These are phyloP conservation scores for Poeciliopsis retropinna DNA, from an alignment of 2,113 vertebrate genomes.

Conservation along the genomic window DNA sequence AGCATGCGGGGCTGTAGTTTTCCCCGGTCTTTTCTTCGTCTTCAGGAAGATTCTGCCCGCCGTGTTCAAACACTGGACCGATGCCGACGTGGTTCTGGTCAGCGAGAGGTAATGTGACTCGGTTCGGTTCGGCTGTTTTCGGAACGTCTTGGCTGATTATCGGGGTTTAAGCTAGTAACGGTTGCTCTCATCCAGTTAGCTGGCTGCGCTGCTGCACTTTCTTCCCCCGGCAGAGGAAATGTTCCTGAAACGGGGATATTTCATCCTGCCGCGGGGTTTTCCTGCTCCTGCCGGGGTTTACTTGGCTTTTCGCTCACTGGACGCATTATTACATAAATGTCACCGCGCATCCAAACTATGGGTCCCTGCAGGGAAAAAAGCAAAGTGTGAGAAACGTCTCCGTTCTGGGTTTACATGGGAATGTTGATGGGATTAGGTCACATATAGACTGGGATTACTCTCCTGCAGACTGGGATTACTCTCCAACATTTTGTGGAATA, in stretches of 20 bases:
- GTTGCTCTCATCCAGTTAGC: constrained; percentile 23
- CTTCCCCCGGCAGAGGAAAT: not conserved
- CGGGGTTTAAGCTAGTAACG: constrained; percentile 17
- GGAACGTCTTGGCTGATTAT: not conserved
- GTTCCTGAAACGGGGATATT: not conserved
- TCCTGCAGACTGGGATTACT: not conserved
- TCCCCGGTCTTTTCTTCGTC: constrained; percentile 80
- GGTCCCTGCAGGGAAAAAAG: not conserved
- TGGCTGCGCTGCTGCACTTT: not conserved
- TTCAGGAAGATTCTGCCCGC: constrained; percentile 76
- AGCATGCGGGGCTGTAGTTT: constrained; percentile 79
- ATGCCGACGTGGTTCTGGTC: constrained; percentile 84
- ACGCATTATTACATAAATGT: not conserved
- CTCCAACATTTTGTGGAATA: not conserved
- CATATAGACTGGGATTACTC: not conserved
- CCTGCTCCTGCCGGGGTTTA: not conserved
- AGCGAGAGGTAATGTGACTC: constrained; percentile 79
- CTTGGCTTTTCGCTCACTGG: not conserved
- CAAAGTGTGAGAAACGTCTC: not conserved
- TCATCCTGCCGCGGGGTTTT: not conserved
- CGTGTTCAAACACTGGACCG: constrained; percentile 78
- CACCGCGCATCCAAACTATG: not conserved
- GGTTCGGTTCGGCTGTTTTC: not conserved
- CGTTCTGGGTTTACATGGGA: not conserved
- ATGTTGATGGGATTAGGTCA: not conserved